Base-by-base conservation (phyloP, 2,888 invertebrate genomes). In the Scaptomyza polygonia region DNA sequence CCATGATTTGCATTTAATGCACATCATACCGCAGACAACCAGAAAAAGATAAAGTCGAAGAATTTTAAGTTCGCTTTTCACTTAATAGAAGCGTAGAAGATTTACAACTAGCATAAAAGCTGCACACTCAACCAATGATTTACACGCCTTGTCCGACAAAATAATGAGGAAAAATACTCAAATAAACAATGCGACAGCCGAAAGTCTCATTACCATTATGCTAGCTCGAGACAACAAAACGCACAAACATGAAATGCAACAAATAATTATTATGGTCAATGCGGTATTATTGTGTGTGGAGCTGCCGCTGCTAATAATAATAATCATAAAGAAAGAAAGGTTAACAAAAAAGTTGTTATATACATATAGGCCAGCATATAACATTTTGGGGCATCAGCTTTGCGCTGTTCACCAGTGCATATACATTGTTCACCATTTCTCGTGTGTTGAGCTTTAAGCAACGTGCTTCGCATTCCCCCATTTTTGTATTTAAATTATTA, bases 311-410 rank as follows among this genome's bases (percentile, higher is more conserved):
- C 21, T 49, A 59, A 42, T 69, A 42, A 32, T 77, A 52, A 67
- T 67, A 59, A 72, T 57, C 69, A 57, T 56, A 62, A 80, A 85
- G 79, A 80, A 82, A 85, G 72, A 80, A 82, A 85, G 77, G 79
- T 71, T 82, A 73, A 67, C 62, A 66, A 43, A 59, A 53, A 51
- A 67, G 78, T 25, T 67, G 66, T 55, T 51, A 49, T 32, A 7
- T 40, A 42, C 29, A 34, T 18, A 12, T 66, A 29, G 34, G 39
- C 55, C 68, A 68, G 47, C 40, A 53, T 55, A 52, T 36, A 58
- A 47, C 29, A 59, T 64, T 49, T 48, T 71, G 54, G 27, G 56
- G 67, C 39, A 16, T 32, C 63, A 55, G 63, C 74, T 59, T 65
- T 18, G 51, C 59, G 54, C 52, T 68, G 55, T 54, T 54, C 65